Evolutionary conservation across 2,797 vertebrate genomes (phyloP).

Genomic region (Sebastiscus albofasciatus): DNA sequence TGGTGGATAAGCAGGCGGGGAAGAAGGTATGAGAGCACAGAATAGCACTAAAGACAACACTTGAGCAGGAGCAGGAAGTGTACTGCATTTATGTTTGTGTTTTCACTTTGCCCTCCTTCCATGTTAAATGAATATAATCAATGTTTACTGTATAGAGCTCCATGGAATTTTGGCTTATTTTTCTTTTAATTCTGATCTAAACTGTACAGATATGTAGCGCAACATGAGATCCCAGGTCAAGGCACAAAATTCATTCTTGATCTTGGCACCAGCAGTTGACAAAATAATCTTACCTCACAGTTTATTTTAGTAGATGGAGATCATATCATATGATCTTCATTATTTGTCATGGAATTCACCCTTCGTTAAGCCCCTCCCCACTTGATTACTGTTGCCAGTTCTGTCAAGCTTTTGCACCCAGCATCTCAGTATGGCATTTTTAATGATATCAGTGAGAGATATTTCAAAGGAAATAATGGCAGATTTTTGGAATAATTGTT

Average conservation of each 20-base stretch:
- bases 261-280: background rate
- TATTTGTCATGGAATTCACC: no score
- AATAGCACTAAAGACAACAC: background rate
- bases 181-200: background rate
- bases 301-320: no score
- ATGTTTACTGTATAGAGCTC: background rate
- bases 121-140: background rate
- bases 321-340: no score
- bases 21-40: conserved; percentile 87
- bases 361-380: background rate
- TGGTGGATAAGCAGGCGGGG: conserved; percentile 97
- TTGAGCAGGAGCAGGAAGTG: background rate
- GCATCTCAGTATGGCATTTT: background rate
- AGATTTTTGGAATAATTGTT: background rate
- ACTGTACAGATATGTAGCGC: background rate
- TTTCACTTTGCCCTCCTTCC: background rate
- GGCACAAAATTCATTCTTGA: background rate
- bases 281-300: background rate
- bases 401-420: background rate
- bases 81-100: background rate
- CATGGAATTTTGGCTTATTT: background rate
- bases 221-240: background rate
- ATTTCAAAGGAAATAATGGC: background rate
- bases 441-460: background rate
- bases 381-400: background rate